Percentiles rank a stretch among this genome's conserved stretches.
These are phyloP conservation scores for Luscinia luscinia DNA, from an alignment of 2,797 vertebrate species.

Conservation along the genomic window DNA sequence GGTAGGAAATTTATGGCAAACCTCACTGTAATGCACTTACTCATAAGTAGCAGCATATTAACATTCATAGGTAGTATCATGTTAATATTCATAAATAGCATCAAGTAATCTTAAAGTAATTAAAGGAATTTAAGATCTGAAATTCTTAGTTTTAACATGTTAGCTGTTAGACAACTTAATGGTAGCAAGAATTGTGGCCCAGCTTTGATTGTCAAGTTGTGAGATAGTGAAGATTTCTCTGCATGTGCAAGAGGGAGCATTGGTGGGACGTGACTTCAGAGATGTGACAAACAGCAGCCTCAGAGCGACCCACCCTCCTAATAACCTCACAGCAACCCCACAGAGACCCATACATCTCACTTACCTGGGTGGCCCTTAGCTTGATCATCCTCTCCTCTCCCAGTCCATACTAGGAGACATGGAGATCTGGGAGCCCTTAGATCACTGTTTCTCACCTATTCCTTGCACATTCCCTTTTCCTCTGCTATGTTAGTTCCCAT, in stretches of 20 bases:
- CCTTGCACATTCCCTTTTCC: background rate
- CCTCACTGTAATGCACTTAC: background rate
- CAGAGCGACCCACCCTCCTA: background rate
- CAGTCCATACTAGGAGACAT: background rate
- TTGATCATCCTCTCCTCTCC: background rate
- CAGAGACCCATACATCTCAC: background rate
- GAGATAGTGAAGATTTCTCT: background rate
- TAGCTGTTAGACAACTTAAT: slow-evolving; percentile 35
- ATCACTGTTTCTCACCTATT: background rate
- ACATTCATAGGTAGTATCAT: background rate
- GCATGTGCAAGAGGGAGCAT: background rate
- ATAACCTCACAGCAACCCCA: background rate
- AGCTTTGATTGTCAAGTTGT: background rate
- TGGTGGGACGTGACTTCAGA: rapidly evolving
- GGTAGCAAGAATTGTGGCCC: background rate
- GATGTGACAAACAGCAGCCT: background rate
- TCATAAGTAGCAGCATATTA: background rate
- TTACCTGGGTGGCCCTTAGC: background rate
- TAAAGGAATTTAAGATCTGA: background rate
- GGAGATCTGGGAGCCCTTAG: background rate
- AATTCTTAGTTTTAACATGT: slow-evolving; percentile 14
- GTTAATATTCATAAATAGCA: slow-evolving; percentile 15
- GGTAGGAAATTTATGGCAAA: background rate
- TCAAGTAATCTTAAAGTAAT: slow-evolving; percentile 1
- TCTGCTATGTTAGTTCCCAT: background rate